Evolutionary conservation across 2,797 vertebrate genomes (phyloP).

Genomic region (Betta splendens): DNA sequence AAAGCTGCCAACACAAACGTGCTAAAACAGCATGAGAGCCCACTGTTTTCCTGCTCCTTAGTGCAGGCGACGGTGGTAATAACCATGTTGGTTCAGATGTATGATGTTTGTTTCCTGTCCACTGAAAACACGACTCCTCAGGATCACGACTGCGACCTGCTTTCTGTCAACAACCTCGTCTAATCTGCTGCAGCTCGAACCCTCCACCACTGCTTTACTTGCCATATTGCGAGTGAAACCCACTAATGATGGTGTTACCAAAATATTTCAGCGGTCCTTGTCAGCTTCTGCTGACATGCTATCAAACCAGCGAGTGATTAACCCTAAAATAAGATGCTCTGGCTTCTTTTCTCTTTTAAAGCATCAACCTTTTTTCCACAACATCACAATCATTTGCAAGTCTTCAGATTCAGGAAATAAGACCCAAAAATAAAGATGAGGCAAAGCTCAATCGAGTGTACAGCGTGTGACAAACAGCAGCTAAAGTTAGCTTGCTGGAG

Average conservation of each 20-base stretch:
- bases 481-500: conserved; percentile 43
- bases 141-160: conserved; percentile 22
- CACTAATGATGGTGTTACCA: conserved; percentile 49
- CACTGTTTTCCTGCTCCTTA: too few species aligned
- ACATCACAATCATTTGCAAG: conserved; percentile 32
- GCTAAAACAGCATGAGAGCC: too few species aligned
- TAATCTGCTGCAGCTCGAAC: conserved; percentile 7
- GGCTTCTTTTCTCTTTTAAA: conserved; percentile 51
- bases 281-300: conserved; percentile 36
- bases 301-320: conserved; percentile 36
- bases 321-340: conserved; percentile 41
- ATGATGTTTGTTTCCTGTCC: background rate
- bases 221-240: conserved; percentile 8
- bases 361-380: conserved; percentile 9
- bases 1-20: too few species aligned
- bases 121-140: background rate
- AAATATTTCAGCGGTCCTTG: conserved; percentile 39
- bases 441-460: conserved; percentile 34
- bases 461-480: conserved; percentile 37
- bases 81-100: background rate
- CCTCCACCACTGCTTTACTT: conserved; percentile 8
- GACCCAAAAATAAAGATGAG: conserved; percentile 54
- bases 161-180: conserved; percentile 23
- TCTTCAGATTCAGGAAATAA: conserved; percentile 21
- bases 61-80: background rate